Percentiles rank a stretch among this genome's conserved stretches.
phyloP scores from a whole-genome alignment of 2,113 vertebrate genomes.

The Lophochroa leadbeateri region DNA sequence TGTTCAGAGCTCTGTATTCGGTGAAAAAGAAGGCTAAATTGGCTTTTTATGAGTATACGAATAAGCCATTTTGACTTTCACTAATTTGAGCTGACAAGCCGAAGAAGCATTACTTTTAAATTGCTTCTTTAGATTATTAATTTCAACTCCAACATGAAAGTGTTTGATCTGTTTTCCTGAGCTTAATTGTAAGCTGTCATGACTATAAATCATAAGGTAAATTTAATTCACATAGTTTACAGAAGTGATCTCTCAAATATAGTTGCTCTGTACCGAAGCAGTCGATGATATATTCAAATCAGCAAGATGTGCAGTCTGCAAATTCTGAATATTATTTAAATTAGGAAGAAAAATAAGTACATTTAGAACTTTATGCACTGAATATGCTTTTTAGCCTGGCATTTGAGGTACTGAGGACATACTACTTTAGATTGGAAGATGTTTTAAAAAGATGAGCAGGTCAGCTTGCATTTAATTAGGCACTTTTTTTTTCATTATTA shows the following conservation, averaged over 20 bases:
- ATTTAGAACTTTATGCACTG: background rate
- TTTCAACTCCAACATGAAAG: slow-evolving; percentile 21
- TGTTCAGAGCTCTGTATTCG: slow-evolving; percentile 37
- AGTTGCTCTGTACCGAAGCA: background rate
- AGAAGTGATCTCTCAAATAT: background rate
- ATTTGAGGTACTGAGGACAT: background rate
- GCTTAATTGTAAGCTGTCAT: slow-evolving; percentile 13
- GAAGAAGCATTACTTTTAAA: slow-evolving; percentile 68
- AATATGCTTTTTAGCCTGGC: background rate
- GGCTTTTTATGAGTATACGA: slow-evolving; percentile 36
- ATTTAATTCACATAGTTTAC: background rate
- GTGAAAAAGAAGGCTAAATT: slow-evolving; percentile 57
- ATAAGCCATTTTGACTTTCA: slow-evolving; percentile 34
- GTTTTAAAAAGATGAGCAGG: background rate
- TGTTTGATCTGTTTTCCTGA: slow-evolving; percentile 50
- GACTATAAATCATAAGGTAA: background rate
- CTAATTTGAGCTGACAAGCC: slow-evolving; percentile 62
- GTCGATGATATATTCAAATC: background rate
- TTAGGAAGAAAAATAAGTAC: background rate
- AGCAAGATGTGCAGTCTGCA: background rate
- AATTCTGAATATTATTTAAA: background rate
- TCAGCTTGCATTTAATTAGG: background rate
- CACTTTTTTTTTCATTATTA: background rate
- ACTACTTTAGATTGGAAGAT: background rate
- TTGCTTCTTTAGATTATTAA: slow-evolving; percentile 43